Base-by-base conservation (phyloP, 2,113 vertebrate genomes). In the Pandion haliaetus region DNA sequence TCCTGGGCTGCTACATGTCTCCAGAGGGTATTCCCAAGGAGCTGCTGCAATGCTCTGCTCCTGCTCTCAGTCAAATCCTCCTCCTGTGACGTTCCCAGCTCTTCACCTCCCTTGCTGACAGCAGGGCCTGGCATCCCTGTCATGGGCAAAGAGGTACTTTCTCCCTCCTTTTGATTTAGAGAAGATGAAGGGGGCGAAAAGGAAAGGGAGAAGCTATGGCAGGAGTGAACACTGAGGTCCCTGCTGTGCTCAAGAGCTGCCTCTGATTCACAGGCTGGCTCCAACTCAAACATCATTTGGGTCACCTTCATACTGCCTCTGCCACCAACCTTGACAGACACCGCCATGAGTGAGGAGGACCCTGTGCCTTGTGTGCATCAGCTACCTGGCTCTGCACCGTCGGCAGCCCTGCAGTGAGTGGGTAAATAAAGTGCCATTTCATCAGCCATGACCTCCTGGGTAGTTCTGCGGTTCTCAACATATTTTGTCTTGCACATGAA, bases 331-430 rank as follows among this genome's bases (percentile, higher is more conserved):
- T 58, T 7, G 3, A 47, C 52, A 61, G 34, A 19, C 38, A 24
- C 26, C 1, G 2, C 45, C 2, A 1, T 5, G 23, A 54, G n/a
- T 1, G 2, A n/a, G 0, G 3, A 62, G 38, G 82, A 44, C 14
- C n/a, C 49, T 0, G 4, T 0, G 2, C 34, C 29, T 47, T 2
- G 0, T 10, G n/a, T 45, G 49, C 32, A 12, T 18, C 52, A 34
- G 15, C 9, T 55, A 19, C 76, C 45, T 34, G 32, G 24, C 24
- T 50, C 62, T 79, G 44, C 71, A 36, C 38, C 1, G 2, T 1
- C 1, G n/a, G 49, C 61, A 71, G 5, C 40, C 20, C n/a, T 17
- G 21, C 1, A 6, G 9, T 25, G 19, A 58, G n/a, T 4, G 21
- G 18, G 14, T 49, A 82, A 71, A 81, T 40, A 50, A 63, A 52